Evolutionary conservation across 2,797 vertebrate species (phyloP).

Genomic region (Sebastes nivosus): DNA sequence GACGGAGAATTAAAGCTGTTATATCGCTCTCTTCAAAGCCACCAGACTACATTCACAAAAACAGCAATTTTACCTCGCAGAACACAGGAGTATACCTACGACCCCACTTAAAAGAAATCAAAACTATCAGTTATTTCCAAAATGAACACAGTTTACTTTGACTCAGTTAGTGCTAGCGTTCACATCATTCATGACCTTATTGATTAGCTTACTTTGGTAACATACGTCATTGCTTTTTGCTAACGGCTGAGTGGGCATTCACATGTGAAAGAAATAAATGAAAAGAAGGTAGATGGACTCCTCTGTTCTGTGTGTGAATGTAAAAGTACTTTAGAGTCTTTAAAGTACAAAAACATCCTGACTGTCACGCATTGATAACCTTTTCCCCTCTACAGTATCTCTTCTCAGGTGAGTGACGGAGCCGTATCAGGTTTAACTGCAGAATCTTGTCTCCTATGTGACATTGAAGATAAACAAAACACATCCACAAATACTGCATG

Average conservation of each 20-base stretch:
- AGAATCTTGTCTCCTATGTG: background rate
- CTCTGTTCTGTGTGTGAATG: background rate
- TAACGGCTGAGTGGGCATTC: background rate
- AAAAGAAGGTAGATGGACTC: too few relatives aligned
- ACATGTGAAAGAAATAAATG: too few relatives aligned
- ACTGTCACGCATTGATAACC: background rate
- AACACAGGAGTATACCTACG: too few relatives aligned
- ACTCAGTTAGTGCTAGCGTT: background rate
- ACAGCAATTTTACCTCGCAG: too few relatives aligned
- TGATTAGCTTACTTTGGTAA: background rate
- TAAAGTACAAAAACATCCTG: background rate
- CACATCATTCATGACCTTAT: background rate
- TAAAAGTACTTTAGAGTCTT: background rate
- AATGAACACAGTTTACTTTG: background rate
- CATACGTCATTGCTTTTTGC: background rate
- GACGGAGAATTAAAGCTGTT: too few relatives aligned
- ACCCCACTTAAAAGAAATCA: too few relatives aligned
- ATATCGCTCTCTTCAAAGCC: too few relatives aligned
- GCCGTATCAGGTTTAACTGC: background rate
- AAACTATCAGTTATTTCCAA: background rate
- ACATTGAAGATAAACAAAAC: background rate
- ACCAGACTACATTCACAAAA: too few relatives aligned
- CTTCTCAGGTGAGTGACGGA: background rate
- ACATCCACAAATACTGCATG: background rate
- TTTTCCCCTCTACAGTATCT: background rate